Evolutionary conservation across 2,888 invertebrate genomes (phyloP), one percentile per base, ranked within the genome.

Genomic region (Eubasilissa splendida): DNA sequence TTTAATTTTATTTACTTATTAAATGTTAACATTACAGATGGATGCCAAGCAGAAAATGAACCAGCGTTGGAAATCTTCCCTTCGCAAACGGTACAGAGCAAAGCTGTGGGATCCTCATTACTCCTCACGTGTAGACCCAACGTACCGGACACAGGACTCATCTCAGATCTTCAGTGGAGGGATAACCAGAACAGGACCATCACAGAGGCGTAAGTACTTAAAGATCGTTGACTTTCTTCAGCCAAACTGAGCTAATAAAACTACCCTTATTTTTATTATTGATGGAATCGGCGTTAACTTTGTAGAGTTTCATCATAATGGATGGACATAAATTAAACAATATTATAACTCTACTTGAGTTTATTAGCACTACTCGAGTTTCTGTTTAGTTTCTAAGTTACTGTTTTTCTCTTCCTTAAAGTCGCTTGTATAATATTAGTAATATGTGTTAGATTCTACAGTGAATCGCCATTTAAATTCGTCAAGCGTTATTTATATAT

Each of bases 101-200:
- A 94, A 84, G 92, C 96, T 0, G 93, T 96, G 11, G 96, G 95
- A 75, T 93, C 93, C 85, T 93, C 93, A 60, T 91, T 96, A 80
- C 93, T 96, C 74, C 89, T 97, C 84, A 96, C 96, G 5, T 97
- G 96, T 87, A 92, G 93, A 85, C 94, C 95, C 4, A 92, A 92
- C 75, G 95, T 94, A 1, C 92, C 92, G 0, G 93, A 96, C 85
- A 90, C 92, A 2, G 89, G 89, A 8, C 90, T 95, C 59, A 92
- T 96, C 77, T 92, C 93, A 53, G 93, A 95, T 85, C 92, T 96
- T 66, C 93, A 95, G 86, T 97, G 97, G 97, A 91, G 93, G 84
- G 96, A 96, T 87, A 93, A 94, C 68, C 90, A 91, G 83, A 93
- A 94, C 85, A 91, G 92, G 83, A 92, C 92, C 80, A 95, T 96